Evolutionary conservation across 2,797 vertebrate species (phyloP), one percentile per base, ranked within the genome.

Genomic region (Micropoecilia bifurca): DNA sequence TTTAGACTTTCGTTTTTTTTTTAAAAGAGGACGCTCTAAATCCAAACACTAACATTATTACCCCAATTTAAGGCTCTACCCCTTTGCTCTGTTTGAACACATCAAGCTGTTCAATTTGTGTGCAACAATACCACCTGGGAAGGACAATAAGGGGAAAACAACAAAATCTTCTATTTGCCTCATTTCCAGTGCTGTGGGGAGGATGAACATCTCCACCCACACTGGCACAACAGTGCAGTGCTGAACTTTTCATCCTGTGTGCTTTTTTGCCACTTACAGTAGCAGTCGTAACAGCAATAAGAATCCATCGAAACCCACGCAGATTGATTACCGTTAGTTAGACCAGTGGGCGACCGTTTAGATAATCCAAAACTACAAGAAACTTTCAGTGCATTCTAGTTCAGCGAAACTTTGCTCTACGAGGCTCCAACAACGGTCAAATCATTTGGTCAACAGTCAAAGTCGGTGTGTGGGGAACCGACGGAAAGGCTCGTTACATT

Each of bases 201-300:
- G 75, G 16, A 36, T 3, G 13, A 48, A 36, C 39, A 25, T 66
- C 16, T 66, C 61, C 61, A 66, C 7, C 61, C 33, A 36, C 30
- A 66, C 59, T 33, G 14, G 14, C 30, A 41, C 80, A 1, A 71
- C 76, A 76, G 77, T 50, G 69, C 2, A 0, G 16, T 71, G 79
- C 45, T 77, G 43, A 89, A 91, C 80, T 63, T 81, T 39, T 13
- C 78, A 82, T 83, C 77, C 43, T 30, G 74, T 81, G 82, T 46
- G 80, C 57, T 83, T 48, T 39, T 85, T 57, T 88, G 66, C 78
- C 83, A 82, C 63, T 80, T 68, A 46, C 13, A 30, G 39, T 12
- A 18, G 50, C 46, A 61, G 33, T 25, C 43, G 20, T 47, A 28
- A 16, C 39, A 39, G 43, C 4, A 79, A 75, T 55, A 45, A 71